Base-by-base conservation (phyloP, 2,113 vertebrate genomes). In the Sebastes fasciatus region DNA sequence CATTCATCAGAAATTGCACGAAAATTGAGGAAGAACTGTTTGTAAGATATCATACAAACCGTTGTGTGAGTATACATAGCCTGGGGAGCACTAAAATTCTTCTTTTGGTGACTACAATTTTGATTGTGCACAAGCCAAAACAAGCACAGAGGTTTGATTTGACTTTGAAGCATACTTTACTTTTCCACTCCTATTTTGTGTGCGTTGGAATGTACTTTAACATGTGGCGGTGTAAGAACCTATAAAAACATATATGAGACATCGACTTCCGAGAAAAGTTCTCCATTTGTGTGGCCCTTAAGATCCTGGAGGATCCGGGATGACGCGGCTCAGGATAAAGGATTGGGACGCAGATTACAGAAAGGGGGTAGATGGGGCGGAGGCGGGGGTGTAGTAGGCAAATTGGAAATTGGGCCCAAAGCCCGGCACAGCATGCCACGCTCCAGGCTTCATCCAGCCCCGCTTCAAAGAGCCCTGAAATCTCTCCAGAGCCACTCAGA, bases 401-500 rank as follows among this genome's bases (percentile, higher is more conserved):
- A 86, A 83, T 79, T 91, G 87, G 60, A 91, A 89, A 86, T 72
- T 84, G 91, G 91, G 89, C 91, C 82, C 78, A 82, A 77, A 85
- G 86, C 91, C 90, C 84, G 45, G 86, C 87, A 85, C 93, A 90
- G 88, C 89, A 84, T 81, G 91, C 89, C 93, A 91, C 90, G 83
- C 90, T 93, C 89, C 89, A 69, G 87, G 89, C 92, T 90, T 90
- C 88, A 88, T 81, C 89, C 90, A 89, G 81, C 61, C 61, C 58
- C 45, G 68, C 89, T 93, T 93, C 93, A 94, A 94, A 94, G 89
- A 80, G 55, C 80, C 77, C 81, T 85, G 84, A 91, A 92, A 92
- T 91, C 90, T 91, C 91, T 90, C 85, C 80, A 91, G 89, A 93
- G 90, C 84, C 90, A 89, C 93, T 93, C 90, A 90, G 90, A 94